Conservation (phyloP, 2,888 invertebrate species). For the Idaea biselata region DNA sequence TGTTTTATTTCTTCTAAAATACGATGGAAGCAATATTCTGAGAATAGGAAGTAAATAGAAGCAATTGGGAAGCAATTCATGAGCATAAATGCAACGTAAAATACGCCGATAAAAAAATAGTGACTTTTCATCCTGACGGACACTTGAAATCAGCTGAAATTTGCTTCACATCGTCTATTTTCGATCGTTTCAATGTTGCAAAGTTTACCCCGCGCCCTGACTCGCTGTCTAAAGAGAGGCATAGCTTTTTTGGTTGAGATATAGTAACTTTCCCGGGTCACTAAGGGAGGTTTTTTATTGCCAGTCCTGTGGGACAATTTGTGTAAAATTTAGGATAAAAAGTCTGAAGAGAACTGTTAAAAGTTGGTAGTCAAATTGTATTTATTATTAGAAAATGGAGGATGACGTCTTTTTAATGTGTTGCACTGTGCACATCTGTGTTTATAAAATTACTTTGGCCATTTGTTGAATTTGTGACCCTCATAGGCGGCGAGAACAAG, state of each 20-base stretch:
- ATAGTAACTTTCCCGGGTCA: neutral
- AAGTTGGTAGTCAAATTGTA: neutral
- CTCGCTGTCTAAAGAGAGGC: neutral
- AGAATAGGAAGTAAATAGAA: too few species aligned
- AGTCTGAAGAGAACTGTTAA: neutral
- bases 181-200: neutral
- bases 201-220: neutral
- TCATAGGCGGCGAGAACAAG: too few species aligned
- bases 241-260: neutral
- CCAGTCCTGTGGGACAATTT: neutral
- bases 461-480: too few species aligned
- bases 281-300: neutral
- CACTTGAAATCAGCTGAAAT: neutral
- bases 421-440: too few species aligned
- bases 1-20: too few species aligned
- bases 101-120: too few species aligned
- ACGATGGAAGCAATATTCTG: too few species aligned
- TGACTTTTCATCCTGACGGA: too few species aligned
- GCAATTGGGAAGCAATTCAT: too few species aligned
- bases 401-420: too few species aligned
- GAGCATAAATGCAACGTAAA: too few species aligned
- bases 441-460: too few species aligned
- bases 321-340: neutral
- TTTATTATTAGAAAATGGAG: neutral
- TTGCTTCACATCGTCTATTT: neutral